phyloP scores from a whole-genome alignment of 2,113 vertebrate species.

The Hoplias malabaricus region DNA sequence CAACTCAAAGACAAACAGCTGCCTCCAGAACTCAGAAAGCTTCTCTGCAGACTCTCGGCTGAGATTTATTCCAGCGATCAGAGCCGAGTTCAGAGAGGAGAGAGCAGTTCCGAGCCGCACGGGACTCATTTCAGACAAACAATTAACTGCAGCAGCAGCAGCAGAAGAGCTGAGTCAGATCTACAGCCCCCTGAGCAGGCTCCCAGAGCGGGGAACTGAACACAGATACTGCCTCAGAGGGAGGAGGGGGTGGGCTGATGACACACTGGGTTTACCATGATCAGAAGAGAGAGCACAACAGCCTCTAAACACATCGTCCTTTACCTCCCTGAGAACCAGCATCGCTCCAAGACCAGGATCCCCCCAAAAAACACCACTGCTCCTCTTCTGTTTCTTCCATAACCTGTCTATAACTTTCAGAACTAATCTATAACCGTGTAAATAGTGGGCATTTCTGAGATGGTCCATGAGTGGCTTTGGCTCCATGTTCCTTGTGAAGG shows the following conservation, averaged over 20 bases:
- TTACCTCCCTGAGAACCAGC: not conserved
- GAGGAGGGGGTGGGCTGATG: not conserved
- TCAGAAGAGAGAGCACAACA: not conserved
- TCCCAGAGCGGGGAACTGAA: not conserved
- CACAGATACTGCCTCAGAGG: not conserved
- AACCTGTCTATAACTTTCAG: too few species aligned
- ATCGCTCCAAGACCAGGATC: not conserved
- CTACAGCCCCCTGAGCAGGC: not conserved
- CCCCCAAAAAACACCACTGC: too few species aligned
- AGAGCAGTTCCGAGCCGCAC: not conserved
- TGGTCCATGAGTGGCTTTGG: too few species aligned
- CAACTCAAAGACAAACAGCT: too few species aligned
- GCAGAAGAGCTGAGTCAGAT: constrained; percentile 24
- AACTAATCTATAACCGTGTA: too few species aligned
- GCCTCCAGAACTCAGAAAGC: not conserved
- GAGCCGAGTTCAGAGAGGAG: not conserved
- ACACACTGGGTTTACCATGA: not conserved
- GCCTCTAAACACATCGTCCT: not conserved
- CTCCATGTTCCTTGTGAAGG: too few species aligned
- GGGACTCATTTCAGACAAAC: not conserved
- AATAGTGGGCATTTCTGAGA: too few species aligned
- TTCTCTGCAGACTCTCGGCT: not conserved
- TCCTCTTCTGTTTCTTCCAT: too few species aligned
- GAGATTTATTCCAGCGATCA: not conserved
- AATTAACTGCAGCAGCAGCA: constrained; percentile 32